These are phyloP conservation scores for Tachina grossa DNA, from an alignment of 2,888 invertebrate genomes.

Conservation along the genomic window DNA sequence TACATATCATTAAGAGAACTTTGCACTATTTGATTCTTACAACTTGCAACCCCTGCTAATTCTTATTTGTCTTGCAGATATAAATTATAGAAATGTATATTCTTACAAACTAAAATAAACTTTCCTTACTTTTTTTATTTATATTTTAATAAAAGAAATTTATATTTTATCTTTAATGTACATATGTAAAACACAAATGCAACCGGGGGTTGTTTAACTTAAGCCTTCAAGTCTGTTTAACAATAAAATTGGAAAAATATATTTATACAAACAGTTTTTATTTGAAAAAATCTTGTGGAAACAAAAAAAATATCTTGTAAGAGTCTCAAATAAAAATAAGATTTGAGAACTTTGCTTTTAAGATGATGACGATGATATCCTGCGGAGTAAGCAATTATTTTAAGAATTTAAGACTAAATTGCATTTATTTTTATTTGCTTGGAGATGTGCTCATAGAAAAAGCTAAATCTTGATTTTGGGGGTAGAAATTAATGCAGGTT, in stretches of 20 bases:
- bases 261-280: conserved; percentile 35
- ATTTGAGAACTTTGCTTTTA: conserved; percentile 10
- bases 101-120: conserved; percentile 6
- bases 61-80: background rate
- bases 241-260: conserved; percentile 32
- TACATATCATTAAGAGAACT: conserved; percentile 1
- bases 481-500: conserved; percentile 18
- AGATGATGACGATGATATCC: conserved; percentile 22
- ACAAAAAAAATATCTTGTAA: background rate
- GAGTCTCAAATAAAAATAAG: conserved; percentile 18
- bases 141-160: conserved; percentile 29
- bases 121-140: conserved; percentile 25
- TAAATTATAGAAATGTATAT: conserved; percentile 5
- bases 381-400: conserved; percentile 56
- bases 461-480: background rate
- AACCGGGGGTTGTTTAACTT: conserved; percentile 13
- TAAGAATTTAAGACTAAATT: conserved; percentile 33
- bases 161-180: conserved; percentile 34
- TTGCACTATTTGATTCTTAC: background rate
- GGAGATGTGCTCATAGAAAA: background rate
- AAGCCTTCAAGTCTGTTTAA: conserved; percentile 11
- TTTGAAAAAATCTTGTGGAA: conserved; percentile 42
- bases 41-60: background rate
- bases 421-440: conserved; percentile 15
- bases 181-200: background rate